Evolutionary conservation across 2,113 vertebrate genomes (phyloP).

Genomic region (Indicator indicator): DNA sequence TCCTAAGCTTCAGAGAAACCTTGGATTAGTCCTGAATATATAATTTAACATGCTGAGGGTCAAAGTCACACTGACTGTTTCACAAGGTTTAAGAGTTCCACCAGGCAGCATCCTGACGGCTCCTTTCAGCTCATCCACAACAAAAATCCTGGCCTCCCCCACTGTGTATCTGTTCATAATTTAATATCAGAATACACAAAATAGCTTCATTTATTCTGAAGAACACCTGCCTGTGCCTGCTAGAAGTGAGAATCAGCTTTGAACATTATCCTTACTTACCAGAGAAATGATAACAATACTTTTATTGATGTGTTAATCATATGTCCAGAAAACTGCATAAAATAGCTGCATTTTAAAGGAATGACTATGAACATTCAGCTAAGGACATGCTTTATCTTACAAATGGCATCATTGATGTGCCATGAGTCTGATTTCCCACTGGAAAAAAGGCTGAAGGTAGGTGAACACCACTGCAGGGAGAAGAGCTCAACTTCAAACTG

Average conservation of each 20-base stretch:
- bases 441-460: not conserved
- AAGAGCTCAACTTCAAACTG: not conserved
- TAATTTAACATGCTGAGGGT: conserved; percentile 19
- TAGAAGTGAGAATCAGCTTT: conserved; percentile 2
- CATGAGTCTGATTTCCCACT: not conserved
- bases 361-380: not conserved
- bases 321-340: not conserved
- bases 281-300: not conserved
- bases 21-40: not conserved
- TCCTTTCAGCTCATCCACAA: conserved; percentile 27
- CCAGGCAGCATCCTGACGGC: not conserved
- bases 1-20: conserved; percentile 9
- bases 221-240: conserved; percentile 40
- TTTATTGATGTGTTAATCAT: not conserved
- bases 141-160: not conserved
- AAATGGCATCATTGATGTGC: not conserved
- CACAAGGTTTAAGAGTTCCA: conserved; percentile 11
- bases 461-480: not conserved
- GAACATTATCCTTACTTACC: not conserved
- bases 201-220: not conserved
- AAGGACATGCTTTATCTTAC: not conserved
- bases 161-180: not conserved
- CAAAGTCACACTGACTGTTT: not conserved
- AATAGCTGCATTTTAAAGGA: not conserved
- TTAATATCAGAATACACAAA: conserved; percentile 15